A percentile compares a stretch with the other conserved stretches of the same genome.
phyloP scores from a whole-genome alignment of 2,113 vertebrate species.

The Syngnathoides biaculeatus region DNA sequence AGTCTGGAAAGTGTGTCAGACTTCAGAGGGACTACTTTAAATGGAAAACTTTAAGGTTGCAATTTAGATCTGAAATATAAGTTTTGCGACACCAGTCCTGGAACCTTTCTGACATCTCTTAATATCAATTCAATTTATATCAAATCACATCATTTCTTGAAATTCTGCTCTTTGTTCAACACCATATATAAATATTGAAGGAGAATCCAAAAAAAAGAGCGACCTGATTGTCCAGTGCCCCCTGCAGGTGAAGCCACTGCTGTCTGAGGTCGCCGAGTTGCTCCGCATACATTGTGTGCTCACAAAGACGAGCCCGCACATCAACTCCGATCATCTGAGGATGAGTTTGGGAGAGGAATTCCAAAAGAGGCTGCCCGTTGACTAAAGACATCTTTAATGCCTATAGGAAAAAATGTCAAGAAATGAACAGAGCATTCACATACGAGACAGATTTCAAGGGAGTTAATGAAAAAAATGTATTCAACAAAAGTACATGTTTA shows the following conservation, averaged over 20 bases:
- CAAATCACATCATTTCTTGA: no score
- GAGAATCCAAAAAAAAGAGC: constrained; percentile 2
- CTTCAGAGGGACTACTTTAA: no score
- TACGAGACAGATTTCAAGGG: no score
- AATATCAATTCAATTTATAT: no score
- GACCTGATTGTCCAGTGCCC: constrained; percentile 78
- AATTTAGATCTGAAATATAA: no score
- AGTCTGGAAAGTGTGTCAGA: no score
- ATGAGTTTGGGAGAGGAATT: constrained; percentile 84
- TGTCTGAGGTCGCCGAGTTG: constrained; percentile 78
- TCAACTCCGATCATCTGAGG: constrained; percentile 72
- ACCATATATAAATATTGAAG: background rate
- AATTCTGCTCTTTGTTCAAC: background rate
- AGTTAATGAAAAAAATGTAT: no score
- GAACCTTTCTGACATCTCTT: no score
- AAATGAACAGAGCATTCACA: background rate
- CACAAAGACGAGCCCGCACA: constrained; percentile 67
- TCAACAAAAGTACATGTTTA: no score
- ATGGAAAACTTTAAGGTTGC: no score
- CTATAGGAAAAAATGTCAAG: constrained; percentile 57
- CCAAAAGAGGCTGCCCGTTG: constrained; percentile 78
- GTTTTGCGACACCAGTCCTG: no score
- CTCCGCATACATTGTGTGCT: constrained; percentile 80
- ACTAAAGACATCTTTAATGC: constrained; percentile 75
- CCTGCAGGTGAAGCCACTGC: constrained; percentile 76